Conservation (phyloP, 35 echinoderm and acorn worm species). For the Anneissia japonica region DNA sequence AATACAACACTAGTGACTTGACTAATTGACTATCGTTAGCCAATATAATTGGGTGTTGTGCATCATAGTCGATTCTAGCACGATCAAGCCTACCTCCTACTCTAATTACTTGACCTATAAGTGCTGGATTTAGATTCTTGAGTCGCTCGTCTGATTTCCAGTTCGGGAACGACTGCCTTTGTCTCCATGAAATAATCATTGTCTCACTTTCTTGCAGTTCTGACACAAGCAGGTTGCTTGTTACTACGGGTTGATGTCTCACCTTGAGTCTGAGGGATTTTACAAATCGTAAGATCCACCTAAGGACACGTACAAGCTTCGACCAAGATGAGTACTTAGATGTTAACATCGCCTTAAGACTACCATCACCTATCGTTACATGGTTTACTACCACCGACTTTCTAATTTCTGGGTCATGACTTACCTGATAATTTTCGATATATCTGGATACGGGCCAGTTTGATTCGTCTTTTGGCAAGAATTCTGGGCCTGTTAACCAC, state of each 20-base stretch:
- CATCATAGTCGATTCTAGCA: not conserved
- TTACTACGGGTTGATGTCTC: not conserved
- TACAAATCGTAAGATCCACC: not conserved
- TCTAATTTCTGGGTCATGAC: not conserved
- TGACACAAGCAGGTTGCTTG: not conserved
- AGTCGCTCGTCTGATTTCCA: not conserved
- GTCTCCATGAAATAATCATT: not conserved
- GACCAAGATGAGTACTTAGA: not conserved
- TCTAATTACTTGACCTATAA: not conserved
- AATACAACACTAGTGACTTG: constrained; percentile 3
- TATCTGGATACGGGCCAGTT: not conserved
- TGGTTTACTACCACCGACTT: not conserved
- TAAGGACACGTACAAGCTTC: not conserved
- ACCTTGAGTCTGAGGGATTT: not conserved
- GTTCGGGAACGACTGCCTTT: not conserved
- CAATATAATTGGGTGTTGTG: not conserved
- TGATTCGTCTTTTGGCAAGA: not conserved
- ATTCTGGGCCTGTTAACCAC: constrained; percentile 14
- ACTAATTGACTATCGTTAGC: not conserved
- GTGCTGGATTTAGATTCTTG: not conserved
- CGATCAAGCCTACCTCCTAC: not conserved
- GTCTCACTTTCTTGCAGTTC: not conserved
- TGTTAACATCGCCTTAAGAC: not conserved
- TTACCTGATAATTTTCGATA: not conserved
- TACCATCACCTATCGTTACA: not conserved